A percentile compares a stretch with the other conserved stretches of the same genome.
Conservation (phyloP, 2,113 vertebrate species). For the Thamnophis sirtalis region DNA sequence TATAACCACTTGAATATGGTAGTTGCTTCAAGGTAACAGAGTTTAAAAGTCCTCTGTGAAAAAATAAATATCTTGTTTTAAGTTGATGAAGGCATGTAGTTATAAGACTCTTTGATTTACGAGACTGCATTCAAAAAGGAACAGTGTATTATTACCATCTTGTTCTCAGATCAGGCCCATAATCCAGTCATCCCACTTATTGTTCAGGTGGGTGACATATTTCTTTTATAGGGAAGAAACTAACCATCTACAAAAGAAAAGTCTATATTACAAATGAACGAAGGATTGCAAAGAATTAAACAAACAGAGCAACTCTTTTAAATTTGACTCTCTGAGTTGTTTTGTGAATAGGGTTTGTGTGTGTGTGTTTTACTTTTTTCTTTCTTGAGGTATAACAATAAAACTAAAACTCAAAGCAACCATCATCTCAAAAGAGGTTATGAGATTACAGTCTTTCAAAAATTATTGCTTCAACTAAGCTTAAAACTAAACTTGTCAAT, state of each 20-base stretch:
- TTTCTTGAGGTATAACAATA: neutral
- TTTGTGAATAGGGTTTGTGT: neutral
- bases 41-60: conserved; percentile 52
- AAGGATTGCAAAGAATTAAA: neutral
- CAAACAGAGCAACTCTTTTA: neutral
- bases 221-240: neutral
- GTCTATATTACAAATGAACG: neutral
- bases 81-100: conserved; percentile 47
- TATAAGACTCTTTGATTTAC: conserved; percentile 46
- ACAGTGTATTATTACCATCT: neutral
- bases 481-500: neutral
- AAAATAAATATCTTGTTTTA: conserved; percentile 60
- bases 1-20: conserved; percentile 25
- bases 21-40: conserved; percentile 46
- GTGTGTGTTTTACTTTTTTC: neutral
- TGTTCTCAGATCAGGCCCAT: neutral
- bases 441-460: neutral
- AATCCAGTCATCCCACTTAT: neutral
- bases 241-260: neutral
- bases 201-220: neutral
- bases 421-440: neutral
- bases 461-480: neutral
- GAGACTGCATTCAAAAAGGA: neutral
- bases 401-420: neutral
- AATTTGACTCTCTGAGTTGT: neutral